Conservation (phyloP, 2,113 vertebrate genomes). For the Aspidoscelis tigris region DNA sequence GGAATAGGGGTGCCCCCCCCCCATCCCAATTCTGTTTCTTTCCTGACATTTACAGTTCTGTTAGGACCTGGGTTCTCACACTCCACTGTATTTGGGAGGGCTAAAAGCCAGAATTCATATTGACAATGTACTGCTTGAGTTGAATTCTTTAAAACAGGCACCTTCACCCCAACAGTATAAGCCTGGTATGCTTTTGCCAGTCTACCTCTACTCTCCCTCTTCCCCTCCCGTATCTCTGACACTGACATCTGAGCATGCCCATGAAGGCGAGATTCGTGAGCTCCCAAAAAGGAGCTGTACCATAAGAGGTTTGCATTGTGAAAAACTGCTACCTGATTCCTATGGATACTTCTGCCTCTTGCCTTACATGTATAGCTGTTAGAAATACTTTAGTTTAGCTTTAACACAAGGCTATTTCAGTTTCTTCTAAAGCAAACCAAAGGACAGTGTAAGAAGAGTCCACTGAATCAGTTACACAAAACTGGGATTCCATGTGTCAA, state of each 20-base stretch:
- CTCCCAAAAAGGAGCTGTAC: constrained; percentile 67
- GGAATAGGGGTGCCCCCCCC: neutral
- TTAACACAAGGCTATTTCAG: constrained; percentile 61
- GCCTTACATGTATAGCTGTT: constrained; percentile 80
- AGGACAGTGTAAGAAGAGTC: constrained; percentile 70
- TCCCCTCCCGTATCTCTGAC: neutral
- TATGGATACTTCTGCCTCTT: constrained; percentile 76
- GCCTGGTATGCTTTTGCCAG: constrained; percentile 25
- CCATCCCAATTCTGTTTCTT: constrained; percentile 12
- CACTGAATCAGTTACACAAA: constrained; percentile 35
- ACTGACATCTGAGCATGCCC: constrained; percentile 13
- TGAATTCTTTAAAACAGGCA: neutral
- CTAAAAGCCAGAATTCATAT: constrained; percentile 14
- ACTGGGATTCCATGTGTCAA: constrained; percentile 67
- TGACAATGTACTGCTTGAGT: constrained; percentile 2
- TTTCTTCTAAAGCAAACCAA: constrained; percentile 79
- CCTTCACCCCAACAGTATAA: accelerated
- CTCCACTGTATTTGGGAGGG: constrained; percentile 26
- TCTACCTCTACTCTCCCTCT: constrained; percentile 25
- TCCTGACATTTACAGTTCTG: neutral
- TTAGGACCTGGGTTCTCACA: accelerated
- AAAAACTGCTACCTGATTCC: constrained; percentile 64
- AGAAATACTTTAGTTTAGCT: constrained; percentile 70
- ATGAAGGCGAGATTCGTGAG: constrained; percentile 59
- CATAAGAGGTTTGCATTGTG: constrained; percentile 35